Evolutionary conservation across 2,888 invertebrate species (phyloP).

Genomic region (Laspeyria flexula): DNA sequence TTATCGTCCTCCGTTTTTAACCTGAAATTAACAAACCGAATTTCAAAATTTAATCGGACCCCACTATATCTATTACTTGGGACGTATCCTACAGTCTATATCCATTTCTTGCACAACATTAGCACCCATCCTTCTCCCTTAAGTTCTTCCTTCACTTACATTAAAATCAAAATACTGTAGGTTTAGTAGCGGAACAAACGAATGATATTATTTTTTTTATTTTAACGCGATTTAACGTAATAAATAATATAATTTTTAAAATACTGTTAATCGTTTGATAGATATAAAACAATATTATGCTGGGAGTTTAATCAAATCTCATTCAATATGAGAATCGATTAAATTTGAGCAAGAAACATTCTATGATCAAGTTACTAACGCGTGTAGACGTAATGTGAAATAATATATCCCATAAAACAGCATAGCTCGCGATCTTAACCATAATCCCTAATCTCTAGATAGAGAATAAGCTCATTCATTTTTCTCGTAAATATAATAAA

Average conservation of each 20-base stretch:
- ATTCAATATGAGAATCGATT: too few relatives aligned
- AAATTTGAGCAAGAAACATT: too few relatives aligned
- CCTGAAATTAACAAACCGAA: constrained; percentile 77
- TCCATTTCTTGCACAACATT: neutral
- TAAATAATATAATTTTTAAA: too few relatives aligned
- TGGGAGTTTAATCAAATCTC: neutral
- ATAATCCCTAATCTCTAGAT: constrained; percentile 29
- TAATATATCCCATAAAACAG: constrained; percentile 3
- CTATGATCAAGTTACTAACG: too few relatives aligned
- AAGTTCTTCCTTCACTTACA: neutral
- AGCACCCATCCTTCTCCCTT: constrained; percentile 5
- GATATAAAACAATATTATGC: neutral
- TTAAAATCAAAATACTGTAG: constrained; percentile 2
- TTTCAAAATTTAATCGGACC: constrained; percentile 53
- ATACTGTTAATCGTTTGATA: too few relatives aligned
- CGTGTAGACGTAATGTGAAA: neutral
- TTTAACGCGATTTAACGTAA: neutral
- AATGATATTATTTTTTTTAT: neutral
- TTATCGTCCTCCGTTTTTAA: constrained; percentile 67
- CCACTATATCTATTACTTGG: constrained; percentile 17
- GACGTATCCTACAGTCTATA: constrained; percentile 8
- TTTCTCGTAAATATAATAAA: constrained; percentile 18
- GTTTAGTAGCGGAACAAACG: neutral
- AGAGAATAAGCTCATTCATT: constrained; percentile 53
- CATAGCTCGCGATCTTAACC: constrained; percentile 14